A percentile compares a stretch with the other conserved stretches of the same genome.
These are phyloP conservation scores for Aplochiton taeniatus DNA, from an alignment of 2,797 vertebrate species.

Conservation along the genomic window DNA sequence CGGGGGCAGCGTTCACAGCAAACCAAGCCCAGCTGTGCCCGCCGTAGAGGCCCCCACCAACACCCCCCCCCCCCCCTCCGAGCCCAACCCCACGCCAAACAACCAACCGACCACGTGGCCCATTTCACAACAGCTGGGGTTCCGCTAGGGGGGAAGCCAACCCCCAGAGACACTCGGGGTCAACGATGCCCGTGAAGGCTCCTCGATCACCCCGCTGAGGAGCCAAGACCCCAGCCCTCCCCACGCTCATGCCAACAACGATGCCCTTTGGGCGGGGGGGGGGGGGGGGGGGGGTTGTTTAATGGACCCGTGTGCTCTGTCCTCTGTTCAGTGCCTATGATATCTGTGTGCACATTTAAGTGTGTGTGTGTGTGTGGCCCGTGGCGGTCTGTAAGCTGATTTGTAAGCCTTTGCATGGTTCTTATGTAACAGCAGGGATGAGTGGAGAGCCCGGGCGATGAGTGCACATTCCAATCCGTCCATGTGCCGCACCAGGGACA, in stretches of 20 bases:
- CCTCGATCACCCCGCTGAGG: constrained; percentile 1
- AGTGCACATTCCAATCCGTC: constrained; percentile 40
- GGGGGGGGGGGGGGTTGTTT: constrained; percentile 43
- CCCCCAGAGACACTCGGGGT: too few species aligned
- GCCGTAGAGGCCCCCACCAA: not conserved
- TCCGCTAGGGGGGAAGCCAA: too few species aligned
- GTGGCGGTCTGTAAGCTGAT: constrained; percentile 65
- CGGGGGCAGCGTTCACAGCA: constrained; percentile 11
- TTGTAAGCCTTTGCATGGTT: constrained; percentile 63
- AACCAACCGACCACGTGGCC: not conserved
- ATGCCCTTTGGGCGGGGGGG: constrained; percentile 4
- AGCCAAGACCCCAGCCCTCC: constrained; percentile 9
- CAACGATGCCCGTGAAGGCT: not conserved
- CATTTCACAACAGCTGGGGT: too few species aligned
- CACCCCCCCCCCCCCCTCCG: not conserved
- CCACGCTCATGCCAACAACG: constrained; percentile 19
- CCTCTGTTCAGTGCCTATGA: constrained; percentile 5
- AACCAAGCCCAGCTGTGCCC: not conserved
- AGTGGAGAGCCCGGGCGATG: constrained; percentile 45
- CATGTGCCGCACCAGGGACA: constrained; percentile 14
- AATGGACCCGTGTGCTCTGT: constrained; percentile 56
- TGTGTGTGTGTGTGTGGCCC: constrained; percentile 31
- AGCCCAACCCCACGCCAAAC: not conserved
- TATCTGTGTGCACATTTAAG: not conserved
- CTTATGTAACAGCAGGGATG: constrained; percentile 70